Conservation (phyloP, 2,797 vertebrate species). For the Pogoniulus pusillus region DNA sequence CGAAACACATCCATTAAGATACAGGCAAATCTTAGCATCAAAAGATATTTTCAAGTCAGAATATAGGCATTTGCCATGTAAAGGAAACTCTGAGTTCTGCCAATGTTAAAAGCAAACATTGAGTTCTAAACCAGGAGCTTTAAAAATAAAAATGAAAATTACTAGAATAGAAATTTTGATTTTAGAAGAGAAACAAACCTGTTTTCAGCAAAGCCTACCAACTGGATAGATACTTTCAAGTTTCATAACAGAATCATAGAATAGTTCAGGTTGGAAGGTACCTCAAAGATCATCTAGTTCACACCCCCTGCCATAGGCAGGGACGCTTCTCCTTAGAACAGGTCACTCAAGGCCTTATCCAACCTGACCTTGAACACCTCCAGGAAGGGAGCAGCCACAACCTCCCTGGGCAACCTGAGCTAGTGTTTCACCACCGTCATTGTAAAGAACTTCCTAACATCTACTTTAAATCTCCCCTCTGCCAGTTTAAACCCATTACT, state of each 20-base stretch:
- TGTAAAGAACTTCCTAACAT: too few relatives aligned
- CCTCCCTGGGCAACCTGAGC: too few relatives aligned
- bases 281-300: too few relatives aligned
- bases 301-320: too few relatives aligned
- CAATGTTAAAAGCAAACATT: background rate
- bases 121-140: background rate
- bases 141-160: background rate
- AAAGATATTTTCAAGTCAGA: background rate
- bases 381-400: too few relatives aligned
- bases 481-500: too few relatives aligned
- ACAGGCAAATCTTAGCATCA: background rate
- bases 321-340: too few relatives aligned
- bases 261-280: too few relatives aligned
- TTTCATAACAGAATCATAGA: background rate
- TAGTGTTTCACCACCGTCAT: too few relatives aligned
- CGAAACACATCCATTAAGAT: background rate
- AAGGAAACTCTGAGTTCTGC: background rate
- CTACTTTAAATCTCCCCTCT: too few relatives aligned
- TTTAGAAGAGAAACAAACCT: background rate
- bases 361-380: too few relatives aligned
- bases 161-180: background rate
- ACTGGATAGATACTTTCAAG: background rate
- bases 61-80: background rate
- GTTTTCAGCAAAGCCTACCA: background rate
- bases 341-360: too few relatives aligned